Evolutionary conservation across 37 sponge, comb jelly and placozoan species (phyloP).

Genomic region (Chondrilla cf. caribensis): DNA sequence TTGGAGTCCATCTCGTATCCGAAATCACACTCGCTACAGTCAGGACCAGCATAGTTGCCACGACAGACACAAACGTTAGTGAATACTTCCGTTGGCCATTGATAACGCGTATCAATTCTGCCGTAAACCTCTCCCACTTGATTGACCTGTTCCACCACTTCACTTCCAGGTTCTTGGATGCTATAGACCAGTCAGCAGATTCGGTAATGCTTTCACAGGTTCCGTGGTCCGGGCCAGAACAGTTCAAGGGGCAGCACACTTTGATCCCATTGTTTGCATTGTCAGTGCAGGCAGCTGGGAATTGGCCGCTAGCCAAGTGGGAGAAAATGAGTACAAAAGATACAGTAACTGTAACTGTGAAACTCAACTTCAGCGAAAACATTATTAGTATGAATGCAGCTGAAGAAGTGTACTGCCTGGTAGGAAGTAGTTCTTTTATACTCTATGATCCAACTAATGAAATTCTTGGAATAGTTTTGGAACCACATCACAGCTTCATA

Average conservation of each 20-base stretch:
- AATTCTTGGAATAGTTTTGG: too few species aligned
- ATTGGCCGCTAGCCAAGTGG: not conserved
- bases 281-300: slow-evolving; percentile 25
- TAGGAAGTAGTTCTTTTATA: too few species aligned
- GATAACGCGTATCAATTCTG: slow-evolving; percentile 28
- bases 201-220: not conserved
- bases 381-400: too few species aligned
- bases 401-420: too few species aligned
- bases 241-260: slow-evolving; percentile 21
- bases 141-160: not conserved
- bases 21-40: slow-evolving; percentile 35
- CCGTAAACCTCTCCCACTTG: not conserved
- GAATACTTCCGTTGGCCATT: slow-evolving; percentile 37
- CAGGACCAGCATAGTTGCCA: slow-evolving; percentile 28
- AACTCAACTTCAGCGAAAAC: too few species aligned
- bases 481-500: too few species aligned
- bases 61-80: slow-evolving; percentile 27
- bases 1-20: slow-evolving; percentile 16
- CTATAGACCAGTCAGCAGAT: not conserved
- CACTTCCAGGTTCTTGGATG: not conserved
- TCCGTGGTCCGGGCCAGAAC: not conserved
- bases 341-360: too few species aligned
- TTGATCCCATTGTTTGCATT: not conserved
- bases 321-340: too few species aligned
- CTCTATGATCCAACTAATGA: too few species aligned